Evolutionary conservation across 2,888 invertebrate genomes (phyloP).

Genomic region (Andrena chrysosceles): DNA sequence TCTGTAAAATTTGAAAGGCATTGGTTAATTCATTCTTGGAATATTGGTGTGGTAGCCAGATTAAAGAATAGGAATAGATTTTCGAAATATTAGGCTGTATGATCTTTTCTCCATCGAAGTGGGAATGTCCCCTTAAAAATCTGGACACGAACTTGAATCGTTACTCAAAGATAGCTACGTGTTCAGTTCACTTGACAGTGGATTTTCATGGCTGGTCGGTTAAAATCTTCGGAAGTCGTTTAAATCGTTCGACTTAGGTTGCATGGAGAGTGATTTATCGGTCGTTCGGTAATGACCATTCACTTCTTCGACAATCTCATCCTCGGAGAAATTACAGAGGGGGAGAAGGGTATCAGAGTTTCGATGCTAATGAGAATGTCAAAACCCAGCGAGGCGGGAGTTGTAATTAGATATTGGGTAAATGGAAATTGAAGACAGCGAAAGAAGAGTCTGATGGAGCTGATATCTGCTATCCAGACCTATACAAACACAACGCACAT

Average conservation of each 20-base stretch:
- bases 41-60: too few species aligned
- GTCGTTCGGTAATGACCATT: constrained; percentile 42
- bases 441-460: constrained; percentile 38
- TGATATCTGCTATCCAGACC: constrained; percentile 18
- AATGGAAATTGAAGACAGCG: constrained; percentile 55
- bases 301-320: constrained; percentile 36
- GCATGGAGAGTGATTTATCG: constrained; percentile 45
- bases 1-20: too few species aligned
- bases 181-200: background rate
- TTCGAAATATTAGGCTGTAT: too few species aligned
- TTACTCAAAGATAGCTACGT: background rate
- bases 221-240: constrained; percentile 14
- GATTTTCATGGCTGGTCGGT: background rate
- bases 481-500: constrained; percentile 5
- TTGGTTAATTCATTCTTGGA: too few species aligned
- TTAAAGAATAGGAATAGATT: too few species aligned
- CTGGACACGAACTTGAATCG: too few species aligned
- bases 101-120: too few species aligned
- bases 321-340: constrained; percentile 29
- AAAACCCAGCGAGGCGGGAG: constrained; percentile 61
- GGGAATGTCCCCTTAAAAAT: too few species aligned
- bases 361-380: constrained; percentile 74
- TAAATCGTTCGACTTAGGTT: constrained; percentile 10
- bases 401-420: constrained; percentile 70
- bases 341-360: constrained; percentile 15